Evolutionary conservation across 2,888 invertebrate genomes (phyloP), one percentile per base, ranked within the genome.

Genomic region (Euplexia lucipara): DNA sequence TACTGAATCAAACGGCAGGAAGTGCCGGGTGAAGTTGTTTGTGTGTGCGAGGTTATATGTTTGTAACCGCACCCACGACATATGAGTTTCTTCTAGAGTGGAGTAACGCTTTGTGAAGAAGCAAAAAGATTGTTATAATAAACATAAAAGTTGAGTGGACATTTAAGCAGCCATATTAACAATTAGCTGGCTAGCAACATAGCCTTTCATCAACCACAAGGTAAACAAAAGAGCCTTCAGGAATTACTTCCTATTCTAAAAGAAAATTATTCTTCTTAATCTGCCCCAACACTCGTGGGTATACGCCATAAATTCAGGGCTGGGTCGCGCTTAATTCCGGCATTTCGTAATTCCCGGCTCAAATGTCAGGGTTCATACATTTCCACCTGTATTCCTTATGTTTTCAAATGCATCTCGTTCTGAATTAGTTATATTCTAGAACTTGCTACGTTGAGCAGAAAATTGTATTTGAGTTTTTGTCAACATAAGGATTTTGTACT

Each of bases 381-480:
- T 58, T 54, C 37, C 52, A 37, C 12, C 18, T 39, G 10, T 30
- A 12, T n/a, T 8, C 14, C 37, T 14, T 16, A 22, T 20, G 26
- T 51, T 41, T 79, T 47, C 52, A 66, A 45, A 62, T 61, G 51
- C 49, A 57, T 42, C 14, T 26, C n/a, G n/a, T 6, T 20, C n/a
- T n/a, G 32, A 57, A 12, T 65, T 45, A 74, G 78, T 58, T 51
- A 65, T 51, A 59, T 47, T 37, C 48, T 32, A 5, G 26, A 26
- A 26, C 18, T 12, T 51, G n/a, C n/a, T 20, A 0, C 4, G 20
- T 22, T 10, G 30, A 20, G 16, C 14, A 39, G 9, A 16, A 22
- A 32, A n/a, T 45, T 51, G 39, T 22, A 39, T 54, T 58, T 22
- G 49, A 10, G 10, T 47, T 30, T 8, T 18, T 20, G 9, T 9